A percentile compares a stretch with the other conserved stretches of the same genome.
phyloP scores from a whole-genome alignment of 2,888 invertebrate species.

The Ctenicera cuprea region DNA sequence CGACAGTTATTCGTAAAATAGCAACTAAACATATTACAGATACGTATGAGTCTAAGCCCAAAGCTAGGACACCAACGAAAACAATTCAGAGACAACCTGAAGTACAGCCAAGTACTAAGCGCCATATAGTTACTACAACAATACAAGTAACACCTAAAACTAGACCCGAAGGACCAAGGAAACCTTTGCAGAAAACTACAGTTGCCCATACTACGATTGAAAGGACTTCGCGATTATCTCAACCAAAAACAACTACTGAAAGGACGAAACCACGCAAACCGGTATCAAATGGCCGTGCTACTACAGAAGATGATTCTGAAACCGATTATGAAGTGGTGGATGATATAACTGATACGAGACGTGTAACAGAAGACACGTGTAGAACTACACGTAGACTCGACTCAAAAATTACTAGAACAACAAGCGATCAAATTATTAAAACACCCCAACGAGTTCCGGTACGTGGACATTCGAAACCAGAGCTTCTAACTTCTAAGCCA shows the following conservation, averaged over 20 bases:
- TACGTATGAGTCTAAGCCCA: background rate
- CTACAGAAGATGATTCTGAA: slow-evolving; percentile 62
- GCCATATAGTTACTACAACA: slow-evolving; percentile 63
- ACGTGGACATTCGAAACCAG: slow-evolving; percentile 61
- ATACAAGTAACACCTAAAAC: slow-evolving; percentile 62
- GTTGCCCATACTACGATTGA: slow-evolving; percentile 50
- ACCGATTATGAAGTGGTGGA: slow-evolving; percentile 56
- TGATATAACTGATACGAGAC: slow-evolving; percentile 20
- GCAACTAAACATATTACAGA: slow-evolving; percentile 49
- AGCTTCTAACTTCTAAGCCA: slow-evolving; percentile 34
- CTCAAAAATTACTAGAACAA: slow-evolving; percentile 74
- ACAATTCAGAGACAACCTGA: slow-evolving; percentile 55
- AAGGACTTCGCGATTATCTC: slow-evolving; percentile 50
- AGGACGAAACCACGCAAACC: slow-evolving; percentile 57
- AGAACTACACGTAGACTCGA: slow-evolving; percentile 61
- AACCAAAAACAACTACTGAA: slow-evolving; percentile 52
- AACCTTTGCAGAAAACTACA: slow-evolving; percentile 52
- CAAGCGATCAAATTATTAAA: slow-evolving; percentile 77
- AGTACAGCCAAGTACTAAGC: slow-evolving; percentile 20
- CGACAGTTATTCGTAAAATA: slow-evolving; percentile 60
- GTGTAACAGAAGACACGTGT: background rate
- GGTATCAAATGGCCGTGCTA: slow-evolving; percentile 51
- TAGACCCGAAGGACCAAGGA: slow-evolving; percentile 49
- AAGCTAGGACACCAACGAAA: slow-evolving; percentile 21
- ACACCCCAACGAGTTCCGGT: slow-evolving; percentile 72